phyloP scores from a whole-genome alignment of 2,113 vertebrate genomes.

The Poecile atricapillus region DNA sequence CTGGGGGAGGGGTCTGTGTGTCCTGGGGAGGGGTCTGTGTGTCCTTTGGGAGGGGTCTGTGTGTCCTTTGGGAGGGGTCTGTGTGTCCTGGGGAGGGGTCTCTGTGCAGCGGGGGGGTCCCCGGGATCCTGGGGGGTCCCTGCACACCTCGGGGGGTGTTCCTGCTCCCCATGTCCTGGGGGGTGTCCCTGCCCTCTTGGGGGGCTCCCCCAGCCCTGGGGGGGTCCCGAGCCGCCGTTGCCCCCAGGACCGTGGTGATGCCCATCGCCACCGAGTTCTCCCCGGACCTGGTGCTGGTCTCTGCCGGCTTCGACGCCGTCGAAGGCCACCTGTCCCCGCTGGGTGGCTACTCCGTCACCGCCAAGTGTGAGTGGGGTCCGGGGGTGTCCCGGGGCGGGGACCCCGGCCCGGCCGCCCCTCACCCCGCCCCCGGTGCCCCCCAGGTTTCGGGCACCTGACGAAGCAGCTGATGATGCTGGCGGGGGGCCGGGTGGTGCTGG shows the following conservation, averaged over 20 bases:
- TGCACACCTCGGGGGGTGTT: background rate
- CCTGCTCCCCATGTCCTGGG: background rate
- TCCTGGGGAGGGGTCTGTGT: background rate
- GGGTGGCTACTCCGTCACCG: conserved; percentile 86
- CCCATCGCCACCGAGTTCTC: conserved; percentile 86
- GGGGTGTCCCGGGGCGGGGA: fast-evolving
- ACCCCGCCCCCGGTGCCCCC: background rate
- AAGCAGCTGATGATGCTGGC: conserved; percentile 87
- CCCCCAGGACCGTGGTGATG: conserved; percentile 85
- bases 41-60: no score
- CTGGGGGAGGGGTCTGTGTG: background rate
- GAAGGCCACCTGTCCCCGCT: conserved; percentile 86
- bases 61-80: no score
- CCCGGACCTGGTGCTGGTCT: conserved; percentile 85
- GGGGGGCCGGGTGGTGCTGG: conserved; percentile 83
- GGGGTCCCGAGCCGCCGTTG: background rate
- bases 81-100: no score
- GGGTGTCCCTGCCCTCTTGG: background rate
- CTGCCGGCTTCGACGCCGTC: conserved; percentile 86
- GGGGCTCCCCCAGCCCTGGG: background rate
- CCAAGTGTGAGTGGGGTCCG: conserved; percentile 78
- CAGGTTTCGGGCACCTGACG: conserved; percentile 87
- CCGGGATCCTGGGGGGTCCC: no score
- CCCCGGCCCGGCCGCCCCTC: fast-evolving
- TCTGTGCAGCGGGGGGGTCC: no score